A percentile compares a stretch with the other conserved stretches of the same genome.
Conservation (phyloP, 2,888 invertebrate species). For the Drosophila neonasuta region DNA sequence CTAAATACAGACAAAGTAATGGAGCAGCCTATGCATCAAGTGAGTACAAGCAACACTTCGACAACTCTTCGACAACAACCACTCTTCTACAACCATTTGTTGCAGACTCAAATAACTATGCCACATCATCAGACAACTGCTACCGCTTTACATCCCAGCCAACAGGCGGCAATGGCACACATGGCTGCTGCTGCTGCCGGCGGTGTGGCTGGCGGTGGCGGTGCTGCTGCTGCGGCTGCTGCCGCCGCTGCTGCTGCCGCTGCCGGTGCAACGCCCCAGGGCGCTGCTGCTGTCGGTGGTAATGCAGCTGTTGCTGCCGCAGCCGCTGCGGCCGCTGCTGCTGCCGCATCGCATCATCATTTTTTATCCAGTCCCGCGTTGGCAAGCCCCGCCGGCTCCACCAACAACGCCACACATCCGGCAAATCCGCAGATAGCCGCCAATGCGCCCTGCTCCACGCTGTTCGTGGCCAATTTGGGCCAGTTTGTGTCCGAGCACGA, state of each 20-base stretch:
- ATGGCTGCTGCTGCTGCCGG: constrained; percentile 82
- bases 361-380: constrained; percentile 96
- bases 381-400: constrained; percentile 91
- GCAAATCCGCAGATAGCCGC: constrained; percentile 84
- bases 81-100: constrained; percentile 5
- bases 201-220: constrained; percentile 47
- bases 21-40: constrained; percentile 83
- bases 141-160: constrained; percentile 83
- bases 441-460: constrained; percentile 96
- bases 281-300: constrained; percentile 57
- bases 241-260: constrained; percentile 78
- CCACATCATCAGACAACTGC: constrained; percentile 83
- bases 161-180: constrained; percentile 85
- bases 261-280: constrained; percentile 79
- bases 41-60: constrained; percentile 62
- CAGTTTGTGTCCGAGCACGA: constrained; percentile 99
- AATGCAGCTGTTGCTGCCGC: constrained; percentile 58
- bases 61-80: neutral
- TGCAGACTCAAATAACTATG: constrained; percentile 84
- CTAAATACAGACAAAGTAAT: constrained; percentile 88
- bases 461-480: constrained; percentile 99
- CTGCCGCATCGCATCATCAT: constrained; percentile 86
- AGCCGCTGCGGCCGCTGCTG: constrained; percentile 66
- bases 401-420: constrained; percentile 82
- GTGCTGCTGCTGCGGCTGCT: constrained; percentile 80